Percentiles rank a stretch among this genome's conserved stretches.
phyloP scores from a whole-genome alignment of 1,140 invertebrate species.

The Grapholita molesta region DNA sequence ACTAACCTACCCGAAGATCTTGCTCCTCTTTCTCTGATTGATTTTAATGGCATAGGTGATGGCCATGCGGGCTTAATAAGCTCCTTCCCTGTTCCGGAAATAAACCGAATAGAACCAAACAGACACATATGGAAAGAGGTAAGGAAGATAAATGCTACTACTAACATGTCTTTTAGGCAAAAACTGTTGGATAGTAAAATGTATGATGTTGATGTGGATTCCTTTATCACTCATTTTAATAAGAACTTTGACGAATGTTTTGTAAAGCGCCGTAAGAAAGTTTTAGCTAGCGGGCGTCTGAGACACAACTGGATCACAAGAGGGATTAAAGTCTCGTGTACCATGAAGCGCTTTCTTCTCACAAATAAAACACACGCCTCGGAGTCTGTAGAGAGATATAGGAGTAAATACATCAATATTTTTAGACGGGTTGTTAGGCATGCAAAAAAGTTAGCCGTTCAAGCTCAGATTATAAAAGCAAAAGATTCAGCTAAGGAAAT shows the following conservation, averaged over 20 bases:
- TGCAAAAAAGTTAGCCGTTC: not conserved
- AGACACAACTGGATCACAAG: slow-evolving; percentile 18
- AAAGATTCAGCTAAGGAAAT: slow-evolving; percentile 17
- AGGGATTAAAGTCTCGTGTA: slow-evolving; percentile 18
- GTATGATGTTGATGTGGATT: not conserved
- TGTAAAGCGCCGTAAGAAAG: not conserved
- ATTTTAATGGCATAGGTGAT: no score
- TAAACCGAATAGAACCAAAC: no score
- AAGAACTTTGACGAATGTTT: not conserved
- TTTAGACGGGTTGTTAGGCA: slow-evolving; percentile 17
- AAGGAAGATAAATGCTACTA: not conserved
- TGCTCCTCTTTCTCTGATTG: no score
- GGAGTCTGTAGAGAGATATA: not conserved
- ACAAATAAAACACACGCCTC: not conserved
- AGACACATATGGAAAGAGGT: no score
- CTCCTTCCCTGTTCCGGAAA: no score
- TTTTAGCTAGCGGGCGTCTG: not conserved
- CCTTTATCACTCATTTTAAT: not conserved
- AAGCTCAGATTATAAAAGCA: not conserved
- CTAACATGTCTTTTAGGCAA: not conserved
- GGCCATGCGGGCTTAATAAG: no score
- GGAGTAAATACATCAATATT: slow-evolving; percentile 10
- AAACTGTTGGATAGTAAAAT: not conserved
- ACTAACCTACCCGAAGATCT: no score
- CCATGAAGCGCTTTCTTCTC: slow-evolving; percentile 19